phyloP scores from a whole-genome alignment of 1,140 invertebrate species.

The Bombus waltoni region DNA sequence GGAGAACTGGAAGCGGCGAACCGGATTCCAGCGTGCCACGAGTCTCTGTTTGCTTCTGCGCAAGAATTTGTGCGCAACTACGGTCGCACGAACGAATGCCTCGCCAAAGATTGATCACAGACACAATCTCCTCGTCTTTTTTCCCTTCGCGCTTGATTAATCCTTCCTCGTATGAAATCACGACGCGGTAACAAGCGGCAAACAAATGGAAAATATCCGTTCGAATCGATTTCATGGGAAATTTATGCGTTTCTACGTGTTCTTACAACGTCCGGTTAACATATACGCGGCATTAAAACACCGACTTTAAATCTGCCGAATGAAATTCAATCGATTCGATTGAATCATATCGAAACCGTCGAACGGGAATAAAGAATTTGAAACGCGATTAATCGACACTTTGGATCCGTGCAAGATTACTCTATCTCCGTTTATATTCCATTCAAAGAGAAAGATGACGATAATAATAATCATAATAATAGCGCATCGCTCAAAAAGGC shows the following conservation, averaged over 20 bases:
- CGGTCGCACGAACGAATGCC: slow-evolving; percentile 8
- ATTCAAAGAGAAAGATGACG: background rate
- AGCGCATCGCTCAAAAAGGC: background rate
- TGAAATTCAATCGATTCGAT: background rate
- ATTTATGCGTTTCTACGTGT: background rate
- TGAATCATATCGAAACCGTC: background rate
- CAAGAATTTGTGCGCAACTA: slow-evolving; percentile 19
- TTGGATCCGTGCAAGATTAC: background rate
- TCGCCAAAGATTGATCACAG: slow-evolving; percentile 14
- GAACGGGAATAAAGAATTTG: background rate
- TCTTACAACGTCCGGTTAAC: background rate
- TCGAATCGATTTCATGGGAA: background rate
- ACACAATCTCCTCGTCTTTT: background rate
- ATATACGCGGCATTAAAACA: background rate
- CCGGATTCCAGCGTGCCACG: slow-evolving; percentile 26
- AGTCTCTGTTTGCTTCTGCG: slow-evolving; percentile 37
- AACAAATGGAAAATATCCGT: background rate
- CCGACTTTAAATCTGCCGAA: background rate
- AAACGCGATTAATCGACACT: background rate
- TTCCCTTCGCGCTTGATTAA: slow-evolving; percentile 11
- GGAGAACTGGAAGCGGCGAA: slow-evolving; percentile 34
- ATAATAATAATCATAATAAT: background rate
- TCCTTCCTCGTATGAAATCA: background rate
- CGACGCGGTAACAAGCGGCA: slow-evolving; percentile 18
- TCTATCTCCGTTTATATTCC: background rate